Percentiles rank a stretch among this genome's conserved stretches.
Evolutionary conservation across 2,888 invertebrate genomes (phyloP).

Genomic region (Caenorhabditis panamensis): DNA sequence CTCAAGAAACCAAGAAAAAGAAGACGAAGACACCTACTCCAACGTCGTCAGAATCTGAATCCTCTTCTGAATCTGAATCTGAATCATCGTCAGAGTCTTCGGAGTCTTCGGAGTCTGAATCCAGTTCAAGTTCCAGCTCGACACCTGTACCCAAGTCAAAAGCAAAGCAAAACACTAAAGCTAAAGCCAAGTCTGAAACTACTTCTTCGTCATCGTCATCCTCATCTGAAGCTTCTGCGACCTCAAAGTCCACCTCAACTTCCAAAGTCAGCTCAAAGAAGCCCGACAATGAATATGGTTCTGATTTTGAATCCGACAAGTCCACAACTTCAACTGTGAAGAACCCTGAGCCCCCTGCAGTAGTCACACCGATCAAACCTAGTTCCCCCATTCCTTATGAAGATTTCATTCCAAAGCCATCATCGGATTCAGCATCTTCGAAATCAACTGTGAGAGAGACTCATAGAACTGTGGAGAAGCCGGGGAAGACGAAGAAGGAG

Average conservation of each 20-base stretch:
- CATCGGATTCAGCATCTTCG: slow-evolving; percentile 15
- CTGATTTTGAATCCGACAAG: slow-evolving; percentile 28
- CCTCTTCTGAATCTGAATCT: neutral
- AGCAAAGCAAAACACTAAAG: too few species aligned
- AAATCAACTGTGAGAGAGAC: slow-evolving; percentile 41
- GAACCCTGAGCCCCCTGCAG: neutral
- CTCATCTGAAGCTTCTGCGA: neutral
- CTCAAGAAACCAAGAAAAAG: slow-evolving; percentile 13
- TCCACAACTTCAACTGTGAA: slow-evolving; percentile 6
- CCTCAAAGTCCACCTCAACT: slow-evolving; percentile 16
- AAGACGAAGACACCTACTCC: slow-evolving; percentile 21
- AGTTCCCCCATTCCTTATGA: slow-evolving; percentile 8
- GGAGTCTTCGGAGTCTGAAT: slow-evolving; percentile 1
- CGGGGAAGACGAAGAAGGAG: neutral
- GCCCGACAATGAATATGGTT: neutral
- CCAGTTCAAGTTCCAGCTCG: slow-evolving; percentile 2
- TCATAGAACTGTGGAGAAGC: slow-evolving; percentile 2
- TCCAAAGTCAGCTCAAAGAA: neutral
- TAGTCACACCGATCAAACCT: neutral
- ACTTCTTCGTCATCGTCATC: too few species aligned
- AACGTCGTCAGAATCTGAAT: neutral
- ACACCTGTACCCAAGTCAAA: too few species aligned
- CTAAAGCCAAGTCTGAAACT: too few species aligned
- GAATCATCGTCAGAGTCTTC: too few species aligned
- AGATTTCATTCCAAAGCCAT: slow-evolving; percentile 25